Evolutionary conservation across 1,140 invertebrate species (phyloP), one percentile per base, ranked within the genome.

Genomic region (Brachionus paranguensis): DNA sequence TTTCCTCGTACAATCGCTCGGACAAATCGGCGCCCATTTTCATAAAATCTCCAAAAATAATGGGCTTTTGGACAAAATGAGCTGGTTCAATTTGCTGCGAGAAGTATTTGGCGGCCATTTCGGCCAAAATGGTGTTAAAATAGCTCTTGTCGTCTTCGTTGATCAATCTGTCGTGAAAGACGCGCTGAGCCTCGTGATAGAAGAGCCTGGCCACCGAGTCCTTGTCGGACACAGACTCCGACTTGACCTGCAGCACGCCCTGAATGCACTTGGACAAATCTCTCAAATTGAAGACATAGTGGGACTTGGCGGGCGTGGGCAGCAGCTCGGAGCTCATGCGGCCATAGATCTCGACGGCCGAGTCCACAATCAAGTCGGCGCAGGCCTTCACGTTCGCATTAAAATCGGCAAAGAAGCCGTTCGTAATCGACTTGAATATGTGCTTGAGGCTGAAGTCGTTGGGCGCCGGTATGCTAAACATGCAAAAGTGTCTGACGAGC

Each of bases 321-420:
- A 90, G 86, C 1, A 90, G 86, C 84, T 90, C 89, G 11, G 88
- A 87, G 41, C 87, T 89, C 89, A 90, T 90, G 27, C 88, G 85
- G 33, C 85, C 85, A 84, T 90, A 90, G 10, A 90, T 88, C 85
- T 90, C 89, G 3, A 90, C 88, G 33, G 89, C 89, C 24, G 88
- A 87, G 10, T 85, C 68, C 3, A 90, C 88, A 10, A 90, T 88
- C 11, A 86, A 37, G 68, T 90, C 89, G n/a, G 86, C 86, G 74
- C 86, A 86, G 55, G 88, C 88, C 43, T 89, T 87, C 0, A 95
- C 92, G 4, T 85, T 84, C 11, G 86, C 85, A 24, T 88, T 87
- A 86, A 90, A 91, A 64, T 89, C 89, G 84, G 86, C 86, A 72
- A 95, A 90, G 87, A 95, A 95, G 0, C 94, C 94, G 85, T 89